Evolutionary conservation across 2,113 vertebrate species (phyloP).

Genomic region (Hystrix cristata): DNA sequence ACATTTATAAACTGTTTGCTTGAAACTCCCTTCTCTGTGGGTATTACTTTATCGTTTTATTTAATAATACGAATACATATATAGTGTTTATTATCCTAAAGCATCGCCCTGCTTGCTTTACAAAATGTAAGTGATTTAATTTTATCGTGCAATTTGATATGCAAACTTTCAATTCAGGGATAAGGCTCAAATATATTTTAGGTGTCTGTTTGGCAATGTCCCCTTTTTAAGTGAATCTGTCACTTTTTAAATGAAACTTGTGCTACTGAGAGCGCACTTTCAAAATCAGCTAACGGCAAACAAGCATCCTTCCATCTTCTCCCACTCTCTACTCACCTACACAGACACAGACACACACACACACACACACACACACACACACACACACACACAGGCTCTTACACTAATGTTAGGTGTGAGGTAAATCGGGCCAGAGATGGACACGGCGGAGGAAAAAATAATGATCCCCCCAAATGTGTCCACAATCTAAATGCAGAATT

Average conservation of each 20-base stretch:
- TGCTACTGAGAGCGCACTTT: not conserved
- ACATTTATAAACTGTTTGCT: constrained; percentile 16
- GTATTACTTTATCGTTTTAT: not conserved
- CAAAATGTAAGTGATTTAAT: constrained; percentile 16
- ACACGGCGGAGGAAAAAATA: not conserved
- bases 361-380: not conserved
- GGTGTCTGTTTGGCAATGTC: not conserved
- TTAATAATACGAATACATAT: not conserved
- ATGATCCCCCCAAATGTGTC: not conserved
- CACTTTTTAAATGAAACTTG: not conserved
- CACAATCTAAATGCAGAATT: not conserved
- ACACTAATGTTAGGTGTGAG: not conserved
- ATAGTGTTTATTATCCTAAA: not conserved
- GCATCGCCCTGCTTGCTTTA: constrained; percentile 18
- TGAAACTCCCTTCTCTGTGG: not conserved
- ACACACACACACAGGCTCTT: not conserved
- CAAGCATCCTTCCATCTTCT: not conserved
- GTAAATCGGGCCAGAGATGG: not conserved
- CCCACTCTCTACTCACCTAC: not conserved
- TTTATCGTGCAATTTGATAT: constrained; percentile 15
- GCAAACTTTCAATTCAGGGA: constrained; percentile 6
- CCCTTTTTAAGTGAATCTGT: not conserved
- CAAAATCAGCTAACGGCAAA: not conserved
- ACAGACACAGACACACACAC: not conserved
- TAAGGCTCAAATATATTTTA: not conserved